These are phyloP conservation scores for Chloroceryle amazona DNA, from an alignment of 2,797 vertebrate species.

Conservation along the genomic window DNA sequence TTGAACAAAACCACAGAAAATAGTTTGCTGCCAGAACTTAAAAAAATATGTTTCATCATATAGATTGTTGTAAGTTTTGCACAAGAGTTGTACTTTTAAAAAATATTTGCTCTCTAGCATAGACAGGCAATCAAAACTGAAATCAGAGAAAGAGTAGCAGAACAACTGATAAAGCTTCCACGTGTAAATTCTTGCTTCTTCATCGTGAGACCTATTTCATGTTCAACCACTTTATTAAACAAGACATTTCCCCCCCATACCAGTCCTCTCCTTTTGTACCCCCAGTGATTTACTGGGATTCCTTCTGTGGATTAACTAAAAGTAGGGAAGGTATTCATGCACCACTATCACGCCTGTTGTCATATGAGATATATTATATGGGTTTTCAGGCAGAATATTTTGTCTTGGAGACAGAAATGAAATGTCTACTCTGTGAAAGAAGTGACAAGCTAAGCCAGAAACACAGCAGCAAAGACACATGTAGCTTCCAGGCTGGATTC, in stretches of 20 bases:
- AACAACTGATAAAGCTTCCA: not conserved
- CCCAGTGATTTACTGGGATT: not conserved
- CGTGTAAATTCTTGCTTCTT: not conserved
- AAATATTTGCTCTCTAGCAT: not conserved
- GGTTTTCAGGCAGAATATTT: constrained; percentile 23
- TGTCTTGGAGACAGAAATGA: constrained; percentile 19
- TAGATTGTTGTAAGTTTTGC: not conserved
- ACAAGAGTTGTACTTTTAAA: not conserved
- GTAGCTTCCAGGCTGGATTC: not conserved
- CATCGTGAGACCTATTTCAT: not conserved
- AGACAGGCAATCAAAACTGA: not conserved
- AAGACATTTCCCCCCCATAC: not conserved
- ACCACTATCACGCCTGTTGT: not conserved
- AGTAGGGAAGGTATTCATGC: not conserved
- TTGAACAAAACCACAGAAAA: constrained; percentile 17
- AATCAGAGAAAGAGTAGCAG: not conserved
- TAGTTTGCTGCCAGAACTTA: not conserved
- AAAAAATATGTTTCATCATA: not conserved
- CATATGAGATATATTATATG: not conserved
- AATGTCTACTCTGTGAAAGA: not conserved
- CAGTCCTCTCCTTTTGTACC: not conserved
- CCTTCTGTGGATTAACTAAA: constrained; percentile 15
- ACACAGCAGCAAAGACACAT: not conserved
- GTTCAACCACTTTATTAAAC: not conserved
- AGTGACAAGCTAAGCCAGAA: constrained; percentile 5